phyloP scores from a whole-genome alignment of 2,888 invertebrate species.

The Hirtodrosophila alboralis region DNA sequence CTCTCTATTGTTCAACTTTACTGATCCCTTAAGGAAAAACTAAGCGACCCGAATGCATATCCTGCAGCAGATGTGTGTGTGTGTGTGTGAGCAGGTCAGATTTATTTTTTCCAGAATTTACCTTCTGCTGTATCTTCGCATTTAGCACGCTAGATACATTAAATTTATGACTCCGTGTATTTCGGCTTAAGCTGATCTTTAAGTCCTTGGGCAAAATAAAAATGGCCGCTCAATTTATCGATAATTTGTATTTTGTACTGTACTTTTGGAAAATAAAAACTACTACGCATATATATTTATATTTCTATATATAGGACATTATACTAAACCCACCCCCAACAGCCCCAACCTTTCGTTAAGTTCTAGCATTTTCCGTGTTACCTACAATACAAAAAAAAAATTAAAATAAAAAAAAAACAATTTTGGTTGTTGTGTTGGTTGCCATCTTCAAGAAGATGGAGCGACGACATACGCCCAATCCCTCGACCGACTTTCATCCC shows the following conservation, averaged over 20 bases:
- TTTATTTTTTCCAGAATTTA: slow-evolving; percentile 16
- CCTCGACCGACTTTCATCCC: slow-evolving; percentile 67
- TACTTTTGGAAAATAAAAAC: slow-evolving; percentile 51
- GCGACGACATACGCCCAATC: slow-evolving; percentile 56
- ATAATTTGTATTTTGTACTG: slow-evolving; percentile 37
- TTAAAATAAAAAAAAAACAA: slow-evolving; percentile 34
- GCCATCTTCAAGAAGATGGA: slow-evolving; percentile 73
- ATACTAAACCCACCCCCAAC: slow-evolving; percentile 59
- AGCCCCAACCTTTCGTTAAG: slow-evolving; percentile 14
- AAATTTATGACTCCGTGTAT: slow-evolving; percentile 36
- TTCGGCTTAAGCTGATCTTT: slow-evolving; percentile 21
- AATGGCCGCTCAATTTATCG: slow-evolving; percentile 52
- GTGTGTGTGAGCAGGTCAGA: slow-evolving; percentile 73
- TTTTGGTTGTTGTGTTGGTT: slow-evolving; percentile 62
- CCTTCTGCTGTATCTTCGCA: slow-evolving; percentile 40
- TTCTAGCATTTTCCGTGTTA: slow-evolving; percentile 37
- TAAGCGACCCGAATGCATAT: slow-evolving; percentile 50
- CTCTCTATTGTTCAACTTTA: slow-evolving; percentile 35
- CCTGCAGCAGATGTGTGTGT: slow-evolving; percentile 48
- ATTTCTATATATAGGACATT: slow-evolving; percentile 39
- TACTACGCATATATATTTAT: slow-evolving; percentile 46
- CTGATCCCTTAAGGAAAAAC: slow-evolving; percentile 60
- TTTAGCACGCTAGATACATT: slow-evolving; percentile 43
- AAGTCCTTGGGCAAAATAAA: slow-evolving; percentile 13
- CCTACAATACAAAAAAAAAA: slow-evolving; percentile 4